Base-by-base conservation (phyloP, 2,113 vertebrate species). In the Microcebus murinus region DNA sequence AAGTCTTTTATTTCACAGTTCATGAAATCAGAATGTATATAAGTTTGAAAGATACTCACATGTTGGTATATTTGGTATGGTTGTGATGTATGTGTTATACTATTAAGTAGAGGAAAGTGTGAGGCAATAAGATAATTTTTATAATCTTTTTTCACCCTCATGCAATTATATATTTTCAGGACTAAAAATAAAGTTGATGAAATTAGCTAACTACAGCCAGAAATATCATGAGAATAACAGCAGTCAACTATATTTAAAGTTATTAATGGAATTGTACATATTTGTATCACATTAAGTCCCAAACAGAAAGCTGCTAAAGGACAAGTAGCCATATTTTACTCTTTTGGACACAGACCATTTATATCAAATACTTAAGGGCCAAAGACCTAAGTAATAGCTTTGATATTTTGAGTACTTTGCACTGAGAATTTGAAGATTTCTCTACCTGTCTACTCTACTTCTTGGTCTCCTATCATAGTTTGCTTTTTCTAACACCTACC, bases 131-230 rank as follows among this genome's bases (percentile, higher is more conserved):
- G 36, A 45, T 10, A 67, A 31, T 48, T 96, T 93, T 96, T 81
- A 76, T 93, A 34, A 70, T 87, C 3, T 90, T 48, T 95, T 81
- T 88, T 87, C 31, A 92, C 55, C 27, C 55, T 95, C 18, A 13
- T 82, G 67, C n/a, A 91, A 85, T 77, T 94, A 91, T 15, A 61
- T 77, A 83, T 86, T 92, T 93, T 96, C 10, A 83, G 83, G 4
- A 89, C 73, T 93, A 83, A 96, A 94, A 98, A 79, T 93, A 95
- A 95, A 89, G 50, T 57, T 95, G 84, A 94, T 94, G 82, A 96
- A 89, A 61, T 59, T 80, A 68, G 76, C 84, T 21, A 87, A 88
- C 27, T 79, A 48, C 42, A 87, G 29, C 67, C 71, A 87, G 45
- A 86, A 92, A 36, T 52, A 9, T 88, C 90, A 89, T n/a, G 36